Conservation (phyloP, 2,113 vertebrate species). For the Cromileptes altivelis region DNA sequence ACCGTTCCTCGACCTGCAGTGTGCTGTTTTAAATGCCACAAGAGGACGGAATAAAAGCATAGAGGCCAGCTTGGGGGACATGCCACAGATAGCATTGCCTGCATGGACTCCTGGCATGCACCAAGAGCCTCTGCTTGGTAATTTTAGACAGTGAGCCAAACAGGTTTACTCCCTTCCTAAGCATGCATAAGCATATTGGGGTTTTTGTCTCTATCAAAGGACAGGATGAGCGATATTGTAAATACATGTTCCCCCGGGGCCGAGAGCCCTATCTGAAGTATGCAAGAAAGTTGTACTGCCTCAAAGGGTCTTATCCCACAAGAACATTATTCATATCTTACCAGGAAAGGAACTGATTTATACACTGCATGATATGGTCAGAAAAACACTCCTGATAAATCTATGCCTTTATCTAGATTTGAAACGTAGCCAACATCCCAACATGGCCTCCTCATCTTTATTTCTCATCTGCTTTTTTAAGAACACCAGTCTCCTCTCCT, state of each 20-base stretch:
- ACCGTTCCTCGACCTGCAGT: slow-evolving; percentile 51
- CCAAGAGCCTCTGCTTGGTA: slow-evolving; percentile 53
- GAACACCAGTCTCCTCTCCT: slow-evolving; percentile 71
- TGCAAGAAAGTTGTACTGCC: slow-evolving; percentile 47
- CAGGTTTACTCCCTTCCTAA: slow-evolving; percentile 72
- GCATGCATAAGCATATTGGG: slow-evolving; percentile 60
- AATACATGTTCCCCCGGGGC: slow-evolving; percentile 51
- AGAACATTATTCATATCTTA: slow-evolving; percentile 61
- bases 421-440: slow-evolving; percentile 61
- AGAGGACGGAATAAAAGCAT: slow-evolving; percentile 68
- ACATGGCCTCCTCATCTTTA: slow-evolving; percentile 62
- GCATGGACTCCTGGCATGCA: slow-evolving; percentile 64
- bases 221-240: slow-evolving; percentile 71
- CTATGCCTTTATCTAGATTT: slow-evolving; percentile 65
- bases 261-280: slow-evolving; percentile 48
- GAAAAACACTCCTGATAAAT: slow-evolving; percentile 66
- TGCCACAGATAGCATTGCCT: slow-evolving; percentile 75
- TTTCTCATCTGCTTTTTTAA: slow-evolving; percentile 72
- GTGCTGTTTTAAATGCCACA: slow-evolving; percentile 58
- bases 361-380: slow-evolving; percentile 59
- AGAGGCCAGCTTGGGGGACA: slow-evolving; percentile 69
- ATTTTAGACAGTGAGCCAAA: slow-evolving; percentile 77
- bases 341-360: slow-evolving; percentile 68
- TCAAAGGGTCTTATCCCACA: slow-evolving; percentile 68
- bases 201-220: slow-evolving; percentile 74